Conservation (phyloP, 2,797 vertebrate species). For the Danio aesculapii region DNA sequence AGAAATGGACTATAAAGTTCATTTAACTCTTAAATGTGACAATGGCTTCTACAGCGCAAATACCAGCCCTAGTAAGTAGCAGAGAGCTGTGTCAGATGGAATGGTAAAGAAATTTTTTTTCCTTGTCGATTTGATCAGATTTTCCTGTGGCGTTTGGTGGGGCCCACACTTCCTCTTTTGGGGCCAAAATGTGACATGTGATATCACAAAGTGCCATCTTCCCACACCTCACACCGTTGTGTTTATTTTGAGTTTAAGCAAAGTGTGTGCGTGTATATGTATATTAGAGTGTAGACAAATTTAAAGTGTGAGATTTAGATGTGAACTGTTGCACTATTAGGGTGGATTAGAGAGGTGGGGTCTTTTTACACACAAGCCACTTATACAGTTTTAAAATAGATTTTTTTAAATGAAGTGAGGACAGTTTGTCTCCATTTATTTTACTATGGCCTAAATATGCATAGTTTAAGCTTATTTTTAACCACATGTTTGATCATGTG, state of each 20-base stretch:
- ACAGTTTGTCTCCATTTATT: too few relatives aligned
- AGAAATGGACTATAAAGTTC: slow-evolving; percentile 49
- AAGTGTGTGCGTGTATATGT: neutral
- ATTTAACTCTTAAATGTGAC: slow-evolving; percentile 47
- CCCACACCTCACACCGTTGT: neutral
- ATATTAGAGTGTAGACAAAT: neutral
- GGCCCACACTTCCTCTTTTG: slow-evolving; percentile 28
- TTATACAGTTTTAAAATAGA: too few relatives aligned
- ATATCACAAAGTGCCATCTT: slow-evolving; percentile 18
- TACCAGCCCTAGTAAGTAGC: neutral
- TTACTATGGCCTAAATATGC: too few relatives aligned
- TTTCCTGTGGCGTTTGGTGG: slow-evolving; percentile 23
- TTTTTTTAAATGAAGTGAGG: too few relatives aligned
- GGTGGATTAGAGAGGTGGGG: neutral
- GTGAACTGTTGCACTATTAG: neutral
- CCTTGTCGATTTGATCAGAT: neutral
- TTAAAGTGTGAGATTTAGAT: neutral
- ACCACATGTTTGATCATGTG: too few relatives aligned
- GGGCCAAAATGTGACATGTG: slow-evolving; percentile 17
- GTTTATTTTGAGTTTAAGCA: slow-evolving; percentile 8
- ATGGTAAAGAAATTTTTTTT: neutral
- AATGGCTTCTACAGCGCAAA: slow-evolving; percentile 1
- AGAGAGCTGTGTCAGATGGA: neutral
- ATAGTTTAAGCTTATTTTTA: too few relatives aligned
- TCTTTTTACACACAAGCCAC: neutral